A percentile compares a stretch with the other conserved stretches of the same genome.
phyloP scores from a whole-genome alignment of 2,797 vertebrate genomes.

The Anguilla pacifica region DNA sequence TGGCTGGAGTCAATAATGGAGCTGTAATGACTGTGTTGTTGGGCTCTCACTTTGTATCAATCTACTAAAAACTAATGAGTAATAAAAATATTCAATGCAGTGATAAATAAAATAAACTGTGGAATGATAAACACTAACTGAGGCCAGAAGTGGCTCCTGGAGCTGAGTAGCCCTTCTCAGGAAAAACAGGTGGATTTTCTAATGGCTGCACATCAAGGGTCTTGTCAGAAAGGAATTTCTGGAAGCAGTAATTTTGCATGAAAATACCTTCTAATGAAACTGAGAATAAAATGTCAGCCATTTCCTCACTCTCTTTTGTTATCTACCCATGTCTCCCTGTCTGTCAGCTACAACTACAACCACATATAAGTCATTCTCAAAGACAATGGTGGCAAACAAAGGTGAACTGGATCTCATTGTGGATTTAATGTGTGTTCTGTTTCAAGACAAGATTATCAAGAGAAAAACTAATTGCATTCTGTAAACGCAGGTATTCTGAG shows the following conservation, averaged over 20 bases:
- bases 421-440: too few species aligned
- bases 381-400: too few species aligned
- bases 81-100: slow-evolving; percentile 76
- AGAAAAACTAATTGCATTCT: too few species aligned
- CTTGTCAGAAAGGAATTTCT: not conserved
- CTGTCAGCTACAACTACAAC: not conserved
- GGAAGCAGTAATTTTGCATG: not conserved
- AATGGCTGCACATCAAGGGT: not conserved
- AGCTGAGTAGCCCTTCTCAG: too few species aligned
- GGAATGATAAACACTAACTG: slow-evolving; percentile 64
- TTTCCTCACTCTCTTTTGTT: not conserved
- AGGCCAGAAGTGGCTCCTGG: not conserved
- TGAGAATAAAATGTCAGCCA: not conserved
- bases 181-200: not conserved
- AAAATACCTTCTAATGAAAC: not conserved
- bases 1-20: slow-evolving; percentile 66
- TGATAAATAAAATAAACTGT: slow-evolving; percentile 75
- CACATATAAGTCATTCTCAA: too few species aligned
- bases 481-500: too few species aligned
- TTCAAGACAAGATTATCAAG: too few species aligned
- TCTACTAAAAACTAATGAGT: slow-evolving; percentile 78
- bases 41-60: slow-evolving; percentile 76
- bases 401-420: too few species aligned
- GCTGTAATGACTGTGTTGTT: slow-evolving; percentile 74
- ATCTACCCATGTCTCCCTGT: slow-evolving; percentile 23